Percentiles rank a stretch among this genome's conserved stretches.
Evolutionary conservation across 1,140 invertebrate genomes (phyloP).

Genomic region (Eulimnadia texana): DNA sequence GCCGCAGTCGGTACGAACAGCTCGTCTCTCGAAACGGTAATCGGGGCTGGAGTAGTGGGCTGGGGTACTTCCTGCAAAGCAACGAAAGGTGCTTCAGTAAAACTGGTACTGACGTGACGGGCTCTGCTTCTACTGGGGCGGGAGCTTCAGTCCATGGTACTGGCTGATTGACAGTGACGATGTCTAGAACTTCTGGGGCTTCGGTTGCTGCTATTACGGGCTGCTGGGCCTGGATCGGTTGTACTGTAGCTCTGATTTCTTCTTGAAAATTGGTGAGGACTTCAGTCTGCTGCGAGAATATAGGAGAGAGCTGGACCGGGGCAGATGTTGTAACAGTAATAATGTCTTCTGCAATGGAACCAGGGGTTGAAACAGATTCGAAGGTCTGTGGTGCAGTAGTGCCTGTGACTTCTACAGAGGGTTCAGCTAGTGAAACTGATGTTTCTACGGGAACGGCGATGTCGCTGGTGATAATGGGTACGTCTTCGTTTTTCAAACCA

Average conservation of each 20-base stretch:
- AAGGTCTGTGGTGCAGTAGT: too few species aligned
- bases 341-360: too few species aligned
- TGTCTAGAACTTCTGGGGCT: background rate
- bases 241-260: background rate
- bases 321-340: too few species aligned
- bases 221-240: background rate
- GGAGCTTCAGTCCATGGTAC: conserved; percentile 5
- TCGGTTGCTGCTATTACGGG: background rate
- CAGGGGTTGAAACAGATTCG: too few species aligned
- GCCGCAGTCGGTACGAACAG: background rate
- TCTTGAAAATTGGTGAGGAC: too few species aligned
- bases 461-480: background rate
- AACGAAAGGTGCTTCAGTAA: too few species aligned
- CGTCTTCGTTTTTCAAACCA: background rate
- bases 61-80: background rate
- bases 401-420: too few species aligned
- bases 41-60: background rate
- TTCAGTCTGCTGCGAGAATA: too few species aligned
- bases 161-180: background rate
- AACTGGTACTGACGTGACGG: too few species aligned
- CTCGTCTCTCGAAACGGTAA: background rate
- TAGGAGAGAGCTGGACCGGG: too few species aligned
- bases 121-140: conserved; percentile 3
- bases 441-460: background rate
- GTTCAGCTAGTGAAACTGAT: too few species aligned